Conservation (phyloP, 1,140 invertebrate genomes). For the Zaprionus taronus region DNA sequence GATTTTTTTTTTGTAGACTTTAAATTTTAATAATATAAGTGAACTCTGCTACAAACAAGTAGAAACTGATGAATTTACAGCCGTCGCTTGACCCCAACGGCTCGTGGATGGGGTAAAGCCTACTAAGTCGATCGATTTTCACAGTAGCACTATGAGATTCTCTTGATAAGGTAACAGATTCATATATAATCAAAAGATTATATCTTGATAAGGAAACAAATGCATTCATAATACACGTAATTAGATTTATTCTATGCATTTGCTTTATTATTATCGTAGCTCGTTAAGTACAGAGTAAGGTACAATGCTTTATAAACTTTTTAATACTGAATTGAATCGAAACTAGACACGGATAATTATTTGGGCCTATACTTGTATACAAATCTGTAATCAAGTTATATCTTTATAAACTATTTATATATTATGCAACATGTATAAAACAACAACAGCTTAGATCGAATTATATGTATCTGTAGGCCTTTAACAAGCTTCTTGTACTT, state of each 20-base stretch:
- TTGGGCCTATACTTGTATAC: slow-evolving; percentile 36
- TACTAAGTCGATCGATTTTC: no score
- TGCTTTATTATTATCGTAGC: slow-evolving; percentile 33
- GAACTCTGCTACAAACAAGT: slow-evolving; percentile 50
- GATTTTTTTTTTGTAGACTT: slow-evolving; percentile 35
- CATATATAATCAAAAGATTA: no score
- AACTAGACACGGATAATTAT: slow-evolving; percentile 56
- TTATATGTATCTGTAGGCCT: slow-evolving; percentile 18
- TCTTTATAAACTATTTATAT: slow-evolving; percentile 5
- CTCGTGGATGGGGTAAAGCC: slow-evolving; percentile 6
- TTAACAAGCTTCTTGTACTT: slow-evolving; percentile 66
- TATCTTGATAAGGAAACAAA: no score
- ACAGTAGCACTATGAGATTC: no score
- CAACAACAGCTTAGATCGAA: slow-evolving; percentile 57
- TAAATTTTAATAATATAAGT: slow-evolving; percentile 40
- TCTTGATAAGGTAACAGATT: no score
- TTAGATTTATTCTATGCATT: slow-evolving; percentile 9
- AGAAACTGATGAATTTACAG: slow-evolving; percentile 30
- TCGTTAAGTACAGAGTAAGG: slow-evolving; percentile 61
- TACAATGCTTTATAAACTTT: slow-evolving; percentile 65
- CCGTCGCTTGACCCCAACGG: neutral
- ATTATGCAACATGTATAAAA: slow-evolving; percentile 59
- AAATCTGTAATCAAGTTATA: slow-evolving; percentile 12
- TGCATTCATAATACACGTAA: no score
- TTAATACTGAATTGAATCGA: slow-evolving; percentile 57